Percentiles rank a stretch among this genome's conserved stretches.
Conservation (phyloP, 2,113 vertebrate species). For the Picathartes gymnocephalus region DNA sequence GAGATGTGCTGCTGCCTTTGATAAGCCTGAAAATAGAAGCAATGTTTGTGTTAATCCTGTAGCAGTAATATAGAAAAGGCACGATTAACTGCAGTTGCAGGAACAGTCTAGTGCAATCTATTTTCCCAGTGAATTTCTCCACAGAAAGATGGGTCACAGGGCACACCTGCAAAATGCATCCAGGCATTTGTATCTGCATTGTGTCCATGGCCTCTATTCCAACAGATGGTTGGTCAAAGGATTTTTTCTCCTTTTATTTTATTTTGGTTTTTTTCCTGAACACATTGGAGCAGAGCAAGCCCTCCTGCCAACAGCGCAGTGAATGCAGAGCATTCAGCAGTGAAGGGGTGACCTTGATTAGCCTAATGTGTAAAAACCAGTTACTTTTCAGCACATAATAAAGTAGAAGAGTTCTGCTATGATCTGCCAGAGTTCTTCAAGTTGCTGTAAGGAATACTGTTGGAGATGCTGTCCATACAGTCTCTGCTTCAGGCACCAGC, state of each 20-base stretch:
- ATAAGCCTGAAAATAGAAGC: slow-evolving; percentile 51
- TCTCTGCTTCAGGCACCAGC: not conserved
- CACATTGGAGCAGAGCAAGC: slow-evolving; percentile 33
- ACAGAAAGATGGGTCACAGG: slow-evolving; percentile 33
- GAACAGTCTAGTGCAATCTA: not conserved
- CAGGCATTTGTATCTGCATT: not conserved
- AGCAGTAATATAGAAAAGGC: slow-evolving; percentile 7
- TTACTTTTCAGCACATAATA: slow-evolving; percentile 35
- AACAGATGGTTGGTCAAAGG: slow-evolving; percentile 47
- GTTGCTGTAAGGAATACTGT: not conserved
- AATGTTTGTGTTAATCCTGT: slow-evolving; percentile 41
- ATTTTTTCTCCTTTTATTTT: slow-evolving; percentile 43
- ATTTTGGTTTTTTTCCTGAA: not conserved
- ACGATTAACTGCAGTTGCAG: slow-evolving; percentile 12
- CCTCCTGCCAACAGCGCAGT: not conserved
- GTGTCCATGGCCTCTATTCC: slow-evolving; percentile 4
- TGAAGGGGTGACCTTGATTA: slow-evolving; percentile 50
- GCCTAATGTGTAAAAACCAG: slow-evolving; percentile 19
- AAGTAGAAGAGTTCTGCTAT: not conserved
- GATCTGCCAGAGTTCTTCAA: not conserved
- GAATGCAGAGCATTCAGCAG: slow-evolving; percentile 4
- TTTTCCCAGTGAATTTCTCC: slow-evolving; percentile 30
- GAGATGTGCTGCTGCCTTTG: slow-evolving; percentile 50
- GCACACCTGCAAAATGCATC: slow-evolving; percentile 47
- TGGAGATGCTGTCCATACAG: not conserved